These are phyloP conservation scores for Anoura caudifer DNA, from an alignment of 2,113 vertebrate species.

Conservation along the genomic window DNA sequence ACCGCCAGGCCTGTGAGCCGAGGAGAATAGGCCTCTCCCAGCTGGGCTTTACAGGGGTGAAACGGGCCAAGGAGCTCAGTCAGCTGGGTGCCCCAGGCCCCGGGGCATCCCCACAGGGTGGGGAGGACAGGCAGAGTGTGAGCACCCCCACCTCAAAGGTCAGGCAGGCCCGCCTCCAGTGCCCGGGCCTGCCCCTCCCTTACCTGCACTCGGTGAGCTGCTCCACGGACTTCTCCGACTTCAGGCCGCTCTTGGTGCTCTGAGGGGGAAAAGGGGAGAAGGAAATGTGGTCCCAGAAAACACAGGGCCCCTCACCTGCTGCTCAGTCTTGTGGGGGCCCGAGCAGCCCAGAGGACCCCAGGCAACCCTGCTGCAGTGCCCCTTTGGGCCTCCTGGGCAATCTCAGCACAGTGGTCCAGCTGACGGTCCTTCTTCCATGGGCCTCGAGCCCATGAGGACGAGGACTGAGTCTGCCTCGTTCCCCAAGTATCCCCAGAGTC, in stretches of 20 bases:
- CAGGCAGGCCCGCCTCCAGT: rapidly evolving
- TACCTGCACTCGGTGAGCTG: slow-evolving; percentile 86
- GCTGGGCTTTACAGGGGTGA: background rate
- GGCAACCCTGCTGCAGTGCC: rapidly evolving
- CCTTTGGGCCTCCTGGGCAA: background rate
- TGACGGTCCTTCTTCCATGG: background rate
- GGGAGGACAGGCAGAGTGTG: background rate
- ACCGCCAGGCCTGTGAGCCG: background rate
- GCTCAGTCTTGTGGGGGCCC: rapidly evolving
- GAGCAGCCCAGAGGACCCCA: rapidly evolving
- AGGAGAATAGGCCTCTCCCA: background rate
- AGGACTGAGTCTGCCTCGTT: rapidly evolving
- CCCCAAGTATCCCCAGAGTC: background rate
- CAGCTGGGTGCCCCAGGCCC: background rate
- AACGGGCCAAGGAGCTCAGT: too few species aligned
- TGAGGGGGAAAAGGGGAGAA: slow-evolving; percentile 52
- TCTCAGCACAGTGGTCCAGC: background rate
- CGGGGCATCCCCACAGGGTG: rapidly evolving
- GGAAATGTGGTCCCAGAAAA: rapidly evolving
- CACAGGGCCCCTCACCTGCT: rapidly evolving
- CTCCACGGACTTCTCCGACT: slow-evolving; percentile 81
- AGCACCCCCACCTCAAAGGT: background rate
- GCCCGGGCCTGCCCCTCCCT: rapidly evolving
- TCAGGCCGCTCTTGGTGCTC: slow-evolving; percentile 87
- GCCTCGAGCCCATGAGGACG: rapidly evolving